Conservation (phyloP, 23 tunicate species). For the Oikopleura vanhoeffeni region DNA sequence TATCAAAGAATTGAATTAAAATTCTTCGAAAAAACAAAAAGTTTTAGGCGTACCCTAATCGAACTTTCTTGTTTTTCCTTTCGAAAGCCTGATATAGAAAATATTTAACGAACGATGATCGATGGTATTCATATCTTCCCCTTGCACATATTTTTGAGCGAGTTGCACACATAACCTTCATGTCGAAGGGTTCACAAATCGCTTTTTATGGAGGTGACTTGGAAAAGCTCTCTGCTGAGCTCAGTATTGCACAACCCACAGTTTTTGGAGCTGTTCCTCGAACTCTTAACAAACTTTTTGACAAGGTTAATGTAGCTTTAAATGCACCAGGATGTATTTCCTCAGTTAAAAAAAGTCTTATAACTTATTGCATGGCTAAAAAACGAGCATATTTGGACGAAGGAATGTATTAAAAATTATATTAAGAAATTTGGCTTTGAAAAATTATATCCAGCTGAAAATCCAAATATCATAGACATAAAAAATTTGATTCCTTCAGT, state of each 20-base stretch:
- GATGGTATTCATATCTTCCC: conserved; percentile 76
- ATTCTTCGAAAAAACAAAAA: too few species aligned
- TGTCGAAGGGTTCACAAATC: background rate
- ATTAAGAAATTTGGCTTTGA: too few species aligned
- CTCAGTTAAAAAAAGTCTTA: conserved; percentile 20
- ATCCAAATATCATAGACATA: too few species aligned
- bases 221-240: conserved; percentile 37
- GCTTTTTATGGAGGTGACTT: conserved; percentile 1
- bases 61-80: too few species aligned
- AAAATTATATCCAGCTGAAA: too few species aligned
- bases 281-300: conserved; percentile 43
- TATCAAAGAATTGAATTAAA: too few species aligned
- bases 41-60: too few species aligned
- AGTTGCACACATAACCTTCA: conserved; percentile 16
- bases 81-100: too few species aligned
- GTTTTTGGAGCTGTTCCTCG: conserved; percentile 63
- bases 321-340: background rate
- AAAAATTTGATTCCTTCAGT: too few species aligned
- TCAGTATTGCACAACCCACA: conserved; percentile 32
- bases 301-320: conserved; percentile 25
- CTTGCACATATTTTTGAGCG: conserved; percentile 86
- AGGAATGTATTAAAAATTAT: too few species aligned
- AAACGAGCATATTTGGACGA: conserved; percentile 24
- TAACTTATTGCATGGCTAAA: conserved; percentile 19
- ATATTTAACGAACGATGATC: conserved; percentile 20